Evolutionary conservation across 2,888 invertebrate genomes (phyloP).

Genomic region (Machimus rusticus): DNA sequence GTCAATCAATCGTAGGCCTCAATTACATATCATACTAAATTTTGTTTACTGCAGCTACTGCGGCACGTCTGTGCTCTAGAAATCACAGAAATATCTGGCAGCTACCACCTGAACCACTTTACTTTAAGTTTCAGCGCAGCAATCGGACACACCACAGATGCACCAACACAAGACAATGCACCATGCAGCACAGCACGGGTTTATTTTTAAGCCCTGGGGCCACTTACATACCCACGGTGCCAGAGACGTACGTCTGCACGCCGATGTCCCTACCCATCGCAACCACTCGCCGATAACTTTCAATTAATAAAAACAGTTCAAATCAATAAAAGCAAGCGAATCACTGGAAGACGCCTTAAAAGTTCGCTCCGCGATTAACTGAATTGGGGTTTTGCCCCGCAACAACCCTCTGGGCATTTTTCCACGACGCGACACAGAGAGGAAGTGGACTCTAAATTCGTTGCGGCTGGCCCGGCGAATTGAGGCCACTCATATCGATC

Average conservation of each 20-base stretch:
- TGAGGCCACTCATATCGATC: slow-evolving; percentile 22
- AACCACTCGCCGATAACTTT: background rate
- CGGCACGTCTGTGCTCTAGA: background rate
- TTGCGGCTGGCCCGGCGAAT: background rate
- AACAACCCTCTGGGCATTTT: background rate
- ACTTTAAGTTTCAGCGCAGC: background rate
- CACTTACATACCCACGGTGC: slow-evolving; percentile 56
- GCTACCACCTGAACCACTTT: background rate
- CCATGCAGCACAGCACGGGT: background rate
- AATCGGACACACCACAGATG: background rate
- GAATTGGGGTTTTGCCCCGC: background rate
- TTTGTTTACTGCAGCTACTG: background rate
- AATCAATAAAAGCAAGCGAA: slow-evolving; percentile 2
- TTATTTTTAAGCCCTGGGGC: background rate
- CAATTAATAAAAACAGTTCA: slow-evolving; percentile 12
- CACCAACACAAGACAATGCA: background rate
- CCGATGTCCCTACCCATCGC: slow-evolving; percentile 57
- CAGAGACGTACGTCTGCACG: slow-evolving; percentile 60
- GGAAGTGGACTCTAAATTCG: background rate
- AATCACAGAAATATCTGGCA: background rate
- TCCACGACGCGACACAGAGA: background rate
- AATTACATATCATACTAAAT: background rate
- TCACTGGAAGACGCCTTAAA: background rate
- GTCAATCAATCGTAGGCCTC: background rate
- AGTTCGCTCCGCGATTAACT: background rate